phyloP scores from a whole-genome alignment of 2,113 vertebrate species.

The Epinephelus moara region DNA sequence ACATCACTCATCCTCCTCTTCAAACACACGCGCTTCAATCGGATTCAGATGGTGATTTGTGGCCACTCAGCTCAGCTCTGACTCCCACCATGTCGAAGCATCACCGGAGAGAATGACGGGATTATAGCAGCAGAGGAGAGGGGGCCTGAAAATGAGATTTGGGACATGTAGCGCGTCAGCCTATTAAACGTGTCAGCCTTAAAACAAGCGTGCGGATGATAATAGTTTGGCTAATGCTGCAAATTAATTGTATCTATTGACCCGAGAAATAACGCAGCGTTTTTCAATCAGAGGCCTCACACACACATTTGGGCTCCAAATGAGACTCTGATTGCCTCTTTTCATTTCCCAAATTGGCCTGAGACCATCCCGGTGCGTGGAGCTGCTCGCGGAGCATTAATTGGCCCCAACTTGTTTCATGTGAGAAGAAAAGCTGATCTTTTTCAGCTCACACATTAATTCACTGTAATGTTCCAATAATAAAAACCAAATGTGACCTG shows the following conservation, averaged over 20 bases:
- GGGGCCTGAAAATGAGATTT: constrained; percentile 29
- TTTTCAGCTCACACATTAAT: constrained; percentile 8
- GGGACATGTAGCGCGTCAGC: constrained; percentile 9
- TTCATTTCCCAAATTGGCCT: constrained; percentile 56
- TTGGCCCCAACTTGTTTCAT: constrained; percentile 20
- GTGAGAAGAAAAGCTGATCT: not conserved
- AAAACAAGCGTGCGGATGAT: constrained; percentile 39
- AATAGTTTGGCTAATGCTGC: constrained; percentile 50
- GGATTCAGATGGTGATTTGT: constrained; percentile 64
- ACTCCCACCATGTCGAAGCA: constrained; percentile 31
- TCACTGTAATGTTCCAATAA: not conserved
- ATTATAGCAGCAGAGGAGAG: constrained; percentile 8
- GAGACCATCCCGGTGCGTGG: constrained; percentile 23
- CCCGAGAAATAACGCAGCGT: constrained; percentile 53
- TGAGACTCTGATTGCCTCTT: constrained; percentile 62
- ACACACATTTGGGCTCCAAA: constrained; percentile 41
- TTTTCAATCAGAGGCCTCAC: constrained; percentile 53
- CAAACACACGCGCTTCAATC: constrained; percentile 57
- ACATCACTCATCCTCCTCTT: constrained; percentile 56
- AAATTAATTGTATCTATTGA: constrained; percentile 71
- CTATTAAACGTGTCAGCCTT: constrained; percentile 6
- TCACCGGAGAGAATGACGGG: constrained; percentile 41
- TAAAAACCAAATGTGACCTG: not conserved
- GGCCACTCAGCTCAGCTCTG: constrained; percentile 49
- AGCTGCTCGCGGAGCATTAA: not conserved